phyloP scores from a whole-genome alignment of 2,113 vertebrate species.

The Neopipo cinnamomea region DNA sequence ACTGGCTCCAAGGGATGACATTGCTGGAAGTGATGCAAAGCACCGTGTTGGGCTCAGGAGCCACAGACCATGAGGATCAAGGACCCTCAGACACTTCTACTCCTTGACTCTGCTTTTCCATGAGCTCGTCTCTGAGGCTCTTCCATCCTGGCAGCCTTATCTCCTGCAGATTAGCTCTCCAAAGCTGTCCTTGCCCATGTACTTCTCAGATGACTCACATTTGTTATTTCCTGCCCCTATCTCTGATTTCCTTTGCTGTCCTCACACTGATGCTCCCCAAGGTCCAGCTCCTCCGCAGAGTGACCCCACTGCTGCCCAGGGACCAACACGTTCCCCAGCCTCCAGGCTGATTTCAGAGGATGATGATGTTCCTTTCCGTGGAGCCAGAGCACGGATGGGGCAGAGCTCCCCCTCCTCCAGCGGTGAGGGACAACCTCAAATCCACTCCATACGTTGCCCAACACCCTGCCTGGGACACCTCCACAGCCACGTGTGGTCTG shows the following conservation, averaged over 20 bases:
- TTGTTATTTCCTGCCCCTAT: constrained; percentile 48
- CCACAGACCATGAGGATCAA: background rate
- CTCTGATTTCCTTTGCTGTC: background rate
- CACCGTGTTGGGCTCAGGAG: rapidly evolving
- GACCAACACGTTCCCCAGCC: rapidly evolving
- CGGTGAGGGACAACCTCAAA: background rate
- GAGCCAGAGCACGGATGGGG: background rate
- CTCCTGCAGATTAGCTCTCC: constrained; percentile 8
- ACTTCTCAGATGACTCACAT: constrained; percentile 6
- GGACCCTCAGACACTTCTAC: background rate
- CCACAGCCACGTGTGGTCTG: rapidly evolving
- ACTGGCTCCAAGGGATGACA: background rate
- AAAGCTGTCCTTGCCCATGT: background rate
- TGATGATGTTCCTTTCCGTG: background rate
- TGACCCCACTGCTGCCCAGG: background rate
- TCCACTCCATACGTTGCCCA: background rate
- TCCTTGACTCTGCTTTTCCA: background rate
- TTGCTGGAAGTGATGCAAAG: background rate
- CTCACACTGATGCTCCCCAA: background rate
- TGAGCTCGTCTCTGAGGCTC: background rate
- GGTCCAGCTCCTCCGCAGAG: background rate
- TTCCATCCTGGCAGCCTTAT: background rate
- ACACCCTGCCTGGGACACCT: background rate
- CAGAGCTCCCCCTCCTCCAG: background rate
- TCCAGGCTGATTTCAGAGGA: background rate